Evolutionary conservation across 2,113 vertebrate species (phyloP).

Genomic region (Motacilla tschutschensis): DNA sequence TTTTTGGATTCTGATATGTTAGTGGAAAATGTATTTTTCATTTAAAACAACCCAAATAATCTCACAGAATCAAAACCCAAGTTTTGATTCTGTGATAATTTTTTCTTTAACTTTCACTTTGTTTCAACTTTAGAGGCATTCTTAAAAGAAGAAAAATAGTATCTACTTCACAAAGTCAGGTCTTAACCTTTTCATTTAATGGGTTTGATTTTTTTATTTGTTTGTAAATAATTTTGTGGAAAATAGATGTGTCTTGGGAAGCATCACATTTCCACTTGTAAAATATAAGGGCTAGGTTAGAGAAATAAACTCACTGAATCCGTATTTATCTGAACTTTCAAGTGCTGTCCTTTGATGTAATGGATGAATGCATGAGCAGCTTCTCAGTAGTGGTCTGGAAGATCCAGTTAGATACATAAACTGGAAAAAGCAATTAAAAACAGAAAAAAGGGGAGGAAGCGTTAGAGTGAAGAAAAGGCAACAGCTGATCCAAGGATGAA

Average conservation of each 20-base stretch:
- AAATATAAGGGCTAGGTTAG: neutral
- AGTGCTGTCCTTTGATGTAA: neutral
- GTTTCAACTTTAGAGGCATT: neutral
- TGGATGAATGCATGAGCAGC: neutral
- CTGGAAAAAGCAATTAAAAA: neutral
- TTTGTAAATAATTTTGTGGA: neutral
- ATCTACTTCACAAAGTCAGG: neutral
- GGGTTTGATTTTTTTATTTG: neutral
- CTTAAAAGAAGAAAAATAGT: neutral
- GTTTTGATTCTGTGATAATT: neutral
- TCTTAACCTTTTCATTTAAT: neutral
- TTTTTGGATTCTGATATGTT: neutral
- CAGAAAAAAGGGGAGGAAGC: fast-evolving
- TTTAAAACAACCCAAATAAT: neutral
- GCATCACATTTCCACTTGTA: neutral
- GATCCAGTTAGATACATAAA: neutral
- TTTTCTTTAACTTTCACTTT: neutral
- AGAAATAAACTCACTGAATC: neutral
- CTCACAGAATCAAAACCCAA: too few species aligned
- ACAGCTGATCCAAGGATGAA: neutral
- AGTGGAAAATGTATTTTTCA: neutral
- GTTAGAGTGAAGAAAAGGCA: neutral
- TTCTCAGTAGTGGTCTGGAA: neutral
- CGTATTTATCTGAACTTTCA: neutral
- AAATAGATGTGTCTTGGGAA: neutral